Conservation (phyloP, 2,888 invertebrate species). For the Dryadula phaetusa region DNA sequence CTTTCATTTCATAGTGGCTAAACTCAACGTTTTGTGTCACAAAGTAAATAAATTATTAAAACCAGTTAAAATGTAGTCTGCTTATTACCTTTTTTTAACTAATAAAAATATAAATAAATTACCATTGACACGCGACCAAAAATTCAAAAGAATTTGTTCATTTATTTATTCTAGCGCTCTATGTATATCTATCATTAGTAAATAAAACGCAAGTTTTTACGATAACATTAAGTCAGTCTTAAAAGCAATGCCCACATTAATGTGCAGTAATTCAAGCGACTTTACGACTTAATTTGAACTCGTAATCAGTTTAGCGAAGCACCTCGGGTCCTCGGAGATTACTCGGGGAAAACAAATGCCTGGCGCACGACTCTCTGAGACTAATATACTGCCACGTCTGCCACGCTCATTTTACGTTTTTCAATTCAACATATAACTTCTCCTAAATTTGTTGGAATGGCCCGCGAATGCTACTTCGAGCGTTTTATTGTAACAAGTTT, state of each 20-base stretch:
- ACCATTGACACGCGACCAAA: too few relatives aligned
- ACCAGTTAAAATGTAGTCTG: too few relatives aligned
- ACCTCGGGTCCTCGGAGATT: slow-evolving; percentile 66
- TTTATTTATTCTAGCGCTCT: background rate
- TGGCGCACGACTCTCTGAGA: slow-evolving; percentile 60
- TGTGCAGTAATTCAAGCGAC: slow-evolving; percentile 75
- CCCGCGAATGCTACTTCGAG: slow-evolving; percentile 38
- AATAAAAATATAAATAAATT: too few relatives aligned
- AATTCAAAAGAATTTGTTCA: background rate
- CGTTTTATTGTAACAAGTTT: slow-evolving; percentile 47
- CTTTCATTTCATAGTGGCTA: too few relatives aligned
- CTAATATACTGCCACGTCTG: slow-evolving; percentile 48
- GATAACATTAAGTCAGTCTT: slow-evolving; percentile 40
- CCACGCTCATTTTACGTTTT: slow-evolving; percentile 49
- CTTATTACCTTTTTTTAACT: too few relatives aligned
- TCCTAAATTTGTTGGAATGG: slow-evolving; percentile 47
- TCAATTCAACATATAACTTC: slow-evolving; percentile 50
- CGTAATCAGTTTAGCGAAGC: slow-evolving; percentile 78
- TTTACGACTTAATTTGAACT: slow-evolving; percentile 82
- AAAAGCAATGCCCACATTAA: slow-evolving; percentile 54
- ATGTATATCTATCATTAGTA: slow-evolving; percentile 20
- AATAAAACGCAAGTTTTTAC: slow-evolving; percentile 39
- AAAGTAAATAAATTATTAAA: too few relatives aligned
- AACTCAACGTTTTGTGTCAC: too few relatives aligned
- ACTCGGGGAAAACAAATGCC: slow-evolving; percentile 61